Base-by-base conservation (phyloP, 2,113 vertebrate genomes). In the Hyaena hyaena region DNA sequence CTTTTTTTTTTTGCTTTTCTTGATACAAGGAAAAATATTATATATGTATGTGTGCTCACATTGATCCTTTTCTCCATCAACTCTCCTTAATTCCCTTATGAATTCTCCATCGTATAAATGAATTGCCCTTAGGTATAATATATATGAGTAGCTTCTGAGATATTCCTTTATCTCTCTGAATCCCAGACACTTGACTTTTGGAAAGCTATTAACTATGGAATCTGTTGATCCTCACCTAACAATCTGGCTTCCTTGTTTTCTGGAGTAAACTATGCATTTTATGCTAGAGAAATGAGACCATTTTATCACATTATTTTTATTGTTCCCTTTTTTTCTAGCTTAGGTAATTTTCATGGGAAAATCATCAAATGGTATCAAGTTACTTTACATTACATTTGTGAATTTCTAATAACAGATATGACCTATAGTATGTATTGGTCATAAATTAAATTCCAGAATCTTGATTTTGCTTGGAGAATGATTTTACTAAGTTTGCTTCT, bases 381-480 rank as follows among this genome's bases (percentile, higher is more conserved):
- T 74, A 85, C 73, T 92, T 88, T 50, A 92, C 79, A 68, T 53
- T 90, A 33, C 24, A 58, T 73, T 92, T 96, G 33, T 76, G 66
- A 93, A 69, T 81, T 92, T 95, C 74, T 90, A 77, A 58, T 53
- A 76, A 53, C 8, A 93, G 45, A 48, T 50, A 43, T 21, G 1
- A 77, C 74, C 5, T 10, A 10, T 58, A 50, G 1, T 88, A 45
- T 26, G 23, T 53, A 86, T 85, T 81, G 39, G 39, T 39, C 39
- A 39, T 39, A 39, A 39, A 39, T 81, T 68, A 39, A 93, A 95
- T 76, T 80, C 17, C 14, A 43, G 53, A 93, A 31, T 81, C 73
- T 92, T 88, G 17, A 58, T 85, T 82, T 35, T 97, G 10, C 2
- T 65, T 71, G 31, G n/a, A 81, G 31, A 39, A 19, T 71, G 16